These are phyloP conservation scores for Palaemon carinicauda DNA, from an alignment of 1,140 invertebrate species.

Conservation along the genomic window DNA sequence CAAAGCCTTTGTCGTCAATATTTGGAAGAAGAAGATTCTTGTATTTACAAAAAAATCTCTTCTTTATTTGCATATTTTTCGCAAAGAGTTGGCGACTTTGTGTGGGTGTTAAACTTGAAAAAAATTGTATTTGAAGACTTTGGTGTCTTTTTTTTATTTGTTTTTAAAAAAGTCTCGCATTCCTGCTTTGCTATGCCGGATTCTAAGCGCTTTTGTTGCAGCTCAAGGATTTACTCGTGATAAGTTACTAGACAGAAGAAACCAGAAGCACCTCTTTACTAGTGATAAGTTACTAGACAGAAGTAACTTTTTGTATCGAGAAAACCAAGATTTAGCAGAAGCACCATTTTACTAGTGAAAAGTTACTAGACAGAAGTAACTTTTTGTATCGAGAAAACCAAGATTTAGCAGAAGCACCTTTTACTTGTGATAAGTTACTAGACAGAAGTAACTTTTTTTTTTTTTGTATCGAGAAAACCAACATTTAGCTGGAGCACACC, in stretches of 20 bases:
- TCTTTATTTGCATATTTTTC: not conserved
- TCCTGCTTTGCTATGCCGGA: not conserved
- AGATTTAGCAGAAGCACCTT: too few relatives aligned
- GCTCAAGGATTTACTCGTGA: not conserved
- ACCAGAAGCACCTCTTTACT: not conserved
- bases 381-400: not conserved
- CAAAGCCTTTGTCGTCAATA: not conserved
- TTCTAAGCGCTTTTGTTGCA: too few relatives aligned
- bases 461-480: too few relatives aligned
- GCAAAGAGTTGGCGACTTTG: slow-evolving; percentile 1
- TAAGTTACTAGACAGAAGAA: not conserved
- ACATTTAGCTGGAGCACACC: too few relatives aligned
- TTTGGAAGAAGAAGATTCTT: too few relatives aligned
- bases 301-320: too few relatives aligned
- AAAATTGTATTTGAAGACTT: not conserved
- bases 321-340: too few relatives aligned
- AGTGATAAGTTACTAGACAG: too few relatives aligned
- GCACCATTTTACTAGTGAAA: not conserved
- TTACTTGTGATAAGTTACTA: too few relatives aligned
- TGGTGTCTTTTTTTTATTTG: not conserved
- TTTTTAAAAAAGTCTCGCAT: slow-evolving; percentile 16
- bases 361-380: not conserved
- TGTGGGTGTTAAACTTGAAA: slow-evolving; percentile 17
- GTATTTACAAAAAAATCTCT: not conserved
- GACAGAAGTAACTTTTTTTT: too few relatives aligned